phyloP scores from a whole-genome alignment of 2,888 invertebrate species.

The Koerneria pararmatus region DNA sequence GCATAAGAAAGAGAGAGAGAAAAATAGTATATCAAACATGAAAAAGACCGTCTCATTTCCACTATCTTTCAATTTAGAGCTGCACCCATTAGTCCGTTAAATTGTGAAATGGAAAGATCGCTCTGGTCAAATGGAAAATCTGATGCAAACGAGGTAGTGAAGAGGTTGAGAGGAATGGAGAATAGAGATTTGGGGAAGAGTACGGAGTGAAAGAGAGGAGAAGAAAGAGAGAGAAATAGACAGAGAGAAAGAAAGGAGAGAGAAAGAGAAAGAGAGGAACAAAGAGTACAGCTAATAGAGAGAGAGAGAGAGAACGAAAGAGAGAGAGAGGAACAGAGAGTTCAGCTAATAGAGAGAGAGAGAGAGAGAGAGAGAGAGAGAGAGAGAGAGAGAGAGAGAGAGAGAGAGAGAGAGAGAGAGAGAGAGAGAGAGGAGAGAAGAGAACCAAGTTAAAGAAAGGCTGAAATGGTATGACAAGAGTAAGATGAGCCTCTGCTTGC shows the following conservation, averaged over 20 bases:
- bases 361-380: not conserved
- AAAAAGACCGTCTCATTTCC: no score
- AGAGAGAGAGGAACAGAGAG: not conserved
- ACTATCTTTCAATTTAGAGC: no score
- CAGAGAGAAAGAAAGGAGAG: not conserved
- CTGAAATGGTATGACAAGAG: not conserved
- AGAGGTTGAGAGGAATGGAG: no score
- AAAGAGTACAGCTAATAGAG: not conserved
- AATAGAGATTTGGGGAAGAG: not conserved
- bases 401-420: not conserved
- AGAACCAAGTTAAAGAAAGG: not conserved
- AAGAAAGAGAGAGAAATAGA: not conserved
- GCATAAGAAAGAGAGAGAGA: not conserved
- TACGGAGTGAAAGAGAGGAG: not conserved
- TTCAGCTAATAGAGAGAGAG: not conserved
- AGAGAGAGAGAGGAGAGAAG: not conserved
- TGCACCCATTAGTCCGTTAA: no score
- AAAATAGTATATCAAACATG: no score
- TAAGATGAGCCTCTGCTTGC: not conserved
- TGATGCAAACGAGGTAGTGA: no score
- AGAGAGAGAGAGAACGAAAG: not conserved
- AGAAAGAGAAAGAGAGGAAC: slow-evolving; percentile 6
- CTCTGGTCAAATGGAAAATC: no score
- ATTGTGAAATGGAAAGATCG: no score
- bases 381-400: not conserved